These are phyloP conservation scores for Anhinga anhinga DNA, from an alignment of 2,113 vertebrate genomes.

Conservation along the genomic window DNA sequence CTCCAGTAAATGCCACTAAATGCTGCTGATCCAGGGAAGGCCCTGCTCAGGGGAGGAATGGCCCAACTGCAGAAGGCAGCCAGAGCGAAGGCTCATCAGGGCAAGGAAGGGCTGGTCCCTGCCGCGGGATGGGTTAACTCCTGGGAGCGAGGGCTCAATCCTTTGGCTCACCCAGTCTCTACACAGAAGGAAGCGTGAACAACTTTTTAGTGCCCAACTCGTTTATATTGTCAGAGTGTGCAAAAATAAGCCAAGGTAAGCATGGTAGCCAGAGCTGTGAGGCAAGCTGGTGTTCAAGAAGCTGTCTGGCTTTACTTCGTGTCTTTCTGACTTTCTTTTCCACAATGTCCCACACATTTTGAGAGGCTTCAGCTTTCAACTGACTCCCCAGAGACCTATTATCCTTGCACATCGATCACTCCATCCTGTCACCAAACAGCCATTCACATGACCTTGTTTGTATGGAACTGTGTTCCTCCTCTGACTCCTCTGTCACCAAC, in stretches of 20 bases:
- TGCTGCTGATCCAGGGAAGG: background rate
- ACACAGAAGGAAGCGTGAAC: background rate
- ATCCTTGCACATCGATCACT: background rate
- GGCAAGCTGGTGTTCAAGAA: background rate
- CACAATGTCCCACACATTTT: background rate
- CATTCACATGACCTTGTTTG: background rate
- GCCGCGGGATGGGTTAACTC: fast-evolving
- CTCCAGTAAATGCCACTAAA: constrained; percentile 35
- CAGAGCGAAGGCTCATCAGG: fast-evolving
- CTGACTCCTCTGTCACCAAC: background rate
- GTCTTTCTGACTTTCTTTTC: background rate
- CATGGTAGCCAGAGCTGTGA: fast-evolving
- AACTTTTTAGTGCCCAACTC: background rate
- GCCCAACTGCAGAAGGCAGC: background rate
- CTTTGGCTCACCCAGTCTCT: background rate
- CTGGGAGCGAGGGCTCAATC: background rate
- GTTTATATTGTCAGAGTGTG: background rate
- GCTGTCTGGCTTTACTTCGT: background rate
- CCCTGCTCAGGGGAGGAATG: background rate
- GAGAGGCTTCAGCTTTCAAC: constrained; percentile 8
- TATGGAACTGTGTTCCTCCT: background rate
- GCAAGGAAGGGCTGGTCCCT: background rate
- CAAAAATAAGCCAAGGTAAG: background rate
- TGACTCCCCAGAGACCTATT: background rate
- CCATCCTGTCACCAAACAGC: background rate